These are phyloP conservation scores for Maccullochella peelii DNA, from an alignment of 2,113 vertebrate genomes.

Conservation along the genomic window DNA sequence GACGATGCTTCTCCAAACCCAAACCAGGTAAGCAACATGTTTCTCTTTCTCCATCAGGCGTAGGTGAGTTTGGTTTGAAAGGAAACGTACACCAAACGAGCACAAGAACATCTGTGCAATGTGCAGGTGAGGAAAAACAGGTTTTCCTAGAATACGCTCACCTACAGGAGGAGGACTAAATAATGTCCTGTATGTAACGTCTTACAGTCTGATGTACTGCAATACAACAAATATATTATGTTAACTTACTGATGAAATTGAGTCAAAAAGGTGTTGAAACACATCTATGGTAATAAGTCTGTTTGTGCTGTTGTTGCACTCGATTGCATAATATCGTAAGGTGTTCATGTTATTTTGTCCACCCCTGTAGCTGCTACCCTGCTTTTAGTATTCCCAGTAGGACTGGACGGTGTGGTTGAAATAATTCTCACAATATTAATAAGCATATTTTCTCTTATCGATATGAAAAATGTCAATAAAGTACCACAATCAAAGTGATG, in stretches of 20 bases:
- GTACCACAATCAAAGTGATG: neutral
- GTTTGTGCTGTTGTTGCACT: neutral
- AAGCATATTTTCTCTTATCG: neutral
- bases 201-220: neutral
- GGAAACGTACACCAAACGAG: neutral
- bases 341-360: constrained; percentile 24
- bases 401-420: neutral
- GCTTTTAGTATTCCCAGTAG: neutral
- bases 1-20: constrained; percentile 98
- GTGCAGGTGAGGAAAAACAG: neutral
- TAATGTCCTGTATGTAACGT: neutral
- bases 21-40: constrained; percentile 90
- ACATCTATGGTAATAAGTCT: neutral
- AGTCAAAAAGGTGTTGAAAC: neutral
- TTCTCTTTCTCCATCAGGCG: neutral
- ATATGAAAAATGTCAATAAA: neutral
- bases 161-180: neutral
- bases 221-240: neutral
- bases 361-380: neutral
- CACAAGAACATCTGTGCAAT: too few species aligned
- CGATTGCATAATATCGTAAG: neutral
- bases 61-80: neutral
- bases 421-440: neutral
- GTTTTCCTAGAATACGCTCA: neutral
- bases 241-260: too few species aligned